These are phyloP conservation scores for Rhea pennata DNA, from an alignment of 2,113 vertebrate genomes.

Conservation along the genomic window DNA sequence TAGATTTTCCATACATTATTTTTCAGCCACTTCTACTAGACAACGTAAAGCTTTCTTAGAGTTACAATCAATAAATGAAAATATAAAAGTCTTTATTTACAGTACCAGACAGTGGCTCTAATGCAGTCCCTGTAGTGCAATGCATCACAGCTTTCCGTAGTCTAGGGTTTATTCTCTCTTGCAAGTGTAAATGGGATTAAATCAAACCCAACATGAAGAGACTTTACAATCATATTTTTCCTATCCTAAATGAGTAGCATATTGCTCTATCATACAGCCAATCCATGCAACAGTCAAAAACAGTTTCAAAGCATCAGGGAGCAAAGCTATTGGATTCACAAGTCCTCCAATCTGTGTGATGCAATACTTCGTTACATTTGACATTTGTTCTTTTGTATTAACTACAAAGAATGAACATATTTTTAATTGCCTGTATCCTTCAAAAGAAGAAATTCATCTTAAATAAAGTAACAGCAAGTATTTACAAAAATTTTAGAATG, in stretches of 20 bases:
- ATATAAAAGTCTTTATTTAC: constrained; percentile 62
- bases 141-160: constrained; percentile 42
- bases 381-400: not conserved
- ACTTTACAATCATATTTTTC: not conserved
- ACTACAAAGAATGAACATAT: not conserved
- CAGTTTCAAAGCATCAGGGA: not conserved
- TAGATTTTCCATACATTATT: constrained; percentile 58
- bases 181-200: constrained; percentile 33
- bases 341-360: not conserved
- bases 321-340: not conserved
- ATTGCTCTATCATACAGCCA: not conserved
- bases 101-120: constrained; percentile 32
- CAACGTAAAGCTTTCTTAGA: constrained; percentile 37
- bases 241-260: not conserved
- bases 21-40: constrained; percentile 29
- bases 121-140: constrained; percentile 36
- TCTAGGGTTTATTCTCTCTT: constrained; percentile 23
- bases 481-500: not conserved
- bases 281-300: not conserved
- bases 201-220: constrained; percentile 42
- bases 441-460: not conserved
- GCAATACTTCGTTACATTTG: not conserved
- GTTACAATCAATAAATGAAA: constrained; percentile 55
- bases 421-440: not conserved
- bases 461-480: not conserved